Evolutionary conservation across 1,140 invertebrate species (phyloP), one percentile per base, ranked within the genome.

Genomic region (Octopus sinensis): DNA sequence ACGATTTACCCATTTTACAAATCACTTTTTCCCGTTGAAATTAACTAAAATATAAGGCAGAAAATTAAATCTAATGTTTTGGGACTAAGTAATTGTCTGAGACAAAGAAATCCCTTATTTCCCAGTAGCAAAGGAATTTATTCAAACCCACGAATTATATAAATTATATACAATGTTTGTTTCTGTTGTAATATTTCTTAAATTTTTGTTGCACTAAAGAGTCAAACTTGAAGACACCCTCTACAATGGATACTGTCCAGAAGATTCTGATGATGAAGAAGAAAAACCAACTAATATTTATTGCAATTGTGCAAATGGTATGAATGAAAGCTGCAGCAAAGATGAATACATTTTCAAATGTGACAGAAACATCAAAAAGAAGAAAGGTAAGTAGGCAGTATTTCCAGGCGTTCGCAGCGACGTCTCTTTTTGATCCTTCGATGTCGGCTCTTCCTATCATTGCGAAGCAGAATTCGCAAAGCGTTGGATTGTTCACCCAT

Each of bases 201-300:
- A 43, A 43, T 43, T 43, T 43, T 43, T 43, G 30, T 43, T 43
- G 30, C 30, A 43, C 56, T 76, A 30, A 68, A 85, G 85, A 80
- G 84, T 84, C 43, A 17, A 53, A 2, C 54, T 9, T 13, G 83
- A 82, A 79, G 80, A 82, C 56, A 86, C 81, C 68, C 12, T 86
- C 9, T 84, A 85, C 54, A 68, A 78, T 30, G 85, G 85, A 17
- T 80, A 76, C 43, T 85, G 84, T 79, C 76, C 81, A 43, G 17
- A 30, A 17, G 68, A 12, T n/a, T 7, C n/a, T 23, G 79, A 75
- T 5, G 10, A 54, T 2, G n/a, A 10, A 13, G 13, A 73, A 10
- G 13, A 10, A 6, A 73, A 9, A 6, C 5, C 68, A 73, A n/a
- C 68, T n/a, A 78, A 76, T 17, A 78, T 71, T 43, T 83, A 82